Percentiles rank a stretch among this genome's conserved stretches.
Evolutionary conservation across 2,797 vertebrate species (phyloP).

Genomic region (Macrochelys suwanniensis): DNA sequence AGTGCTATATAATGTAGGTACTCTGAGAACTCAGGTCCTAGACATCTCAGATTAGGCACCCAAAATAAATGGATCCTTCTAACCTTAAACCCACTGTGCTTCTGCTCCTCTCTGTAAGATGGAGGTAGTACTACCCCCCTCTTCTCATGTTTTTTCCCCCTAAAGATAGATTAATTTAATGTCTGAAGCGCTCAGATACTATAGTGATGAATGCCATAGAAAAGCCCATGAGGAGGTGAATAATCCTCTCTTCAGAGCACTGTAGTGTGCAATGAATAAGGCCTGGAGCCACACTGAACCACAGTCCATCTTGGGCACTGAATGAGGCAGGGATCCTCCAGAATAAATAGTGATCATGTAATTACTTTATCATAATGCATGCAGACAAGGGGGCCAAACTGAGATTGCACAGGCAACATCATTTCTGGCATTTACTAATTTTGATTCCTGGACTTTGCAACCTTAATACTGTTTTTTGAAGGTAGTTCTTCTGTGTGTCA

Average conservation of each 20-base stretch:
- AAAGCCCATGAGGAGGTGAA: accelerated
- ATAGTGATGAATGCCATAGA: not conserved
- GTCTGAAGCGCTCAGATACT: not conserved
- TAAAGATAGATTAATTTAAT: not conserved
- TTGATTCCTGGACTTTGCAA: not conserved
- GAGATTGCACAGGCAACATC: not conserved
- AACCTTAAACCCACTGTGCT: not conserved
- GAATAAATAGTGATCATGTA: not conserved
- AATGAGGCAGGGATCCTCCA: not conserved
- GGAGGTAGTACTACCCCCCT: not conserved
- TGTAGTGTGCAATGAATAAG: not conserved
- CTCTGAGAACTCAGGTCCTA: not conserved
- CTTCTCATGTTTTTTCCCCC: not conserved
- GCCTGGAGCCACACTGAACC: not conserved
- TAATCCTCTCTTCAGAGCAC: not conserved
- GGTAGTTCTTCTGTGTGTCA: not conserved
- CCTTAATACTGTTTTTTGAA: not conserved
- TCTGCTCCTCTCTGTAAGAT: not conserved
- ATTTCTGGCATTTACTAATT: not conserved
- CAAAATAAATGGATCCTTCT: not conserved
- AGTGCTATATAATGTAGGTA: not conserved
- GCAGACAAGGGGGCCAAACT: not conserved
- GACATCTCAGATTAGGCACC: not conserved
- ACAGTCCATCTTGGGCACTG: not conserved
- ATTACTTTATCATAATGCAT: accelerated